Percentiles rank a stretch among this genome's conserved stretches.
These are phyloP conservation scores for Gobio occitaniae DNA, from an alignment of 2,797 vertebrate species.

Conservation along the genomic window DNA sequence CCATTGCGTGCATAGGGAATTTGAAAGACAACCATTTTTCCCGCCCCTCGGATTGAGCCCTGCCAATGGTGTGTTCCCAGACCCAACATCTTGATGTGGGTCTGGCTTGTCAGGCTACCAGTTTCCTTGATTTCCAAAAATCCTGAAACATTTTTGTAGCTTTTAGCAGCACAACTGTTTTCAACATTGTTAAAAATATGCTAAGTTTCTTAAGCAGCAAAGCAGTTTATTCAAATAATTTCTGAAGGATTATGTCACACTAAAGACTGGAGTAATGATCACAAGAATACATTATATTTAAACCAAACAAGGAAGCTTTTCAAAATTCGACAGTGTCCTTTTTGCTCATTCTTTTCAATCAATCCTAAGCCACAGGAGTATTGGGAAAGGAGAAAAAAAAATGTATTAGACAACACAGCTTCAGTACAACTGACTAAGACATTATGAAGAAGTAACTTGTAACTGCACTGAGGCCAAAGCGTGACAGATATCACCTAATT, in stretches of 20 bases:
- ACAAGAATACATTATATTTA: neutral
- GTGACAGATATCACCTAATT: constrained; percentile 50
- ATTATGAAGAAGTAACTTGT: neutral
- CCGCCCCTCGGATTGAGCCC: too few relatives aligned
- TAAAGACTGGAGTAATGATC: neutral
- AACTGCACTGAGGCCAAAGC: constrained; percentile 6
- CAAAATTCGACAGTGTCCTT: neutral
- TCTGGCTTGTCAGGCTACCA: too few relatives aligned
- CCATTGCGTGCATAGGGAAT: too few relatives aligned
- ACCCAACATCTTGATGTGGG: too few relatives aligned
- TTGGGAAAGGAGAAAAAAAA: neutral
- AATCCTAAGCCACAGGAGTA: neutral
- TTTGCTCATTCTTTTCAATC: neutral
- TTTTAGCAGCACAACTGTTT: neutral
- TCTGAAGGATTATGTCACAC: neutral
- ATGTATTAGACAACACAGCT: neutral
- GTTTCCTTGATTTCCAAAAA: neutral
- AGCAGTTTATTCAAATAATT: neutral
- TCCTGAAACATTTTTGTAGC: neutral
- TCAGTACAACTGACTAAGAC: constrained; percentile 6
- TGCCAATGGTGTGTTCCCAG: too few relatives aligned
- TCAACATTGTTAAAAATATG: neutral
- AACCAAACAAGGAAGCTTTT: constrained; percentile 1
- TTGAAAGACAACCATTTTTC: too few relatives aligned
- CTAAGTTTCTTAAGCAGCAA: neutral